phyloP scores from a whole-genome alignment of 2,888 invertebrate species.

The Himalopsyche tibetana region DNA sequence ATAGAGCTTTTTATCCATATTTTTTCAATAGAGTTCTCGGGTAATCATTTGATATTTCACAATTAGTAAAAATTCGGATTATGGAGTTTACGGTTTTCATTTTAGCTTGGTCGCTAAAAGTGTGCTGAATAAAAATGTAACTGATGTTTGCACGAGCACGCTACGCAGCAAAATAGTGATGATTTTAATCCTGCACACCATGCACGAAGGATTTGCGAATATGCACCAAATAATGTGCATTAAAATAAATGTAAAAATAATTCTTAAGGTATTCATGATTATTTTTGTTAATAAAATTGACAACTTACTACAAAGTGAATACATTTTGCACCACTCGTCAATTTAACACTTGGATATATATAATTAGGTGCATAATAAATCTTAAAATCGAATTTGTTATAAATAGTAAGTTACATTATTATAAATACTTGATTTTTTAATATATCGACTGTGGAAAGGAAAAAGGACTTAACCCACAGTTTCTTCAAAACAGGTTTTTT shows the following conservation, averaged over 20 bases:
- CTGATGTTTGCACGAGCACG: constrained; percentile 64
- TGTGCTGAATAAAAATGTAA: constrained; percentile 57
- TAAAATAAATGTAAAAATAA: constrained; percentile 30
- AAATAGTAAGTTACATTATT: too few species aligned
- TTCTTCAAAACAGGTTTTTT: too few species aligned
- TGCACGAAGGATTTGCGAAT: constrained; percentile 57
- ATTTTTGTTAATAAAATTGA: constrained; percentile 1
- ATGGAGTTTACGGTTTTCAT: constrained; percentile 56
- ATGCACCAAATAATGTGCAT: constrained; percentile 29
- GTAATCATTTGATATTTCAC: constrained; percentile 67
- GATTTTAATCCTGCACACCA: constrained; percentile 60
- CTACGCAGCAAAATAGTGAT: constrained; percentile 58
- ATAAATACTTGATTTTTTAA: too few species aligned
- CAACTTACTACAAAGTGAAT: neutral
- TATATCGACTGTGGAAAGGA: too few species aligned
- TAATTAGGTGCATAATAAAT: too few species aligned
- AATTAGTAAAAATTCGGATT: constrained; percentile 49
- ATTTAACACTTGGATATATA: neutral
- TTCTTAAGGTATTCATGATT: neutral
- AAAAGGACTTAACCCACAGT: too few species aligned
- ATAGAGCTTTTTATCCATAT: constrained; percentile 76
- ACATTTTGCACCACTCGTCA: neutral
- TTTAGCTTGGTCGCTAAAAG: constrained; percentile 58
- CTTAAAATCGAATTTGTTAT: too few species aligned
- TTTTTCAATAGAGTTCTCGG: constrained; percentile 77